Conservation (phyloP, 2,888 invertebrate genomes). For the Hyles lineata region DNA sequence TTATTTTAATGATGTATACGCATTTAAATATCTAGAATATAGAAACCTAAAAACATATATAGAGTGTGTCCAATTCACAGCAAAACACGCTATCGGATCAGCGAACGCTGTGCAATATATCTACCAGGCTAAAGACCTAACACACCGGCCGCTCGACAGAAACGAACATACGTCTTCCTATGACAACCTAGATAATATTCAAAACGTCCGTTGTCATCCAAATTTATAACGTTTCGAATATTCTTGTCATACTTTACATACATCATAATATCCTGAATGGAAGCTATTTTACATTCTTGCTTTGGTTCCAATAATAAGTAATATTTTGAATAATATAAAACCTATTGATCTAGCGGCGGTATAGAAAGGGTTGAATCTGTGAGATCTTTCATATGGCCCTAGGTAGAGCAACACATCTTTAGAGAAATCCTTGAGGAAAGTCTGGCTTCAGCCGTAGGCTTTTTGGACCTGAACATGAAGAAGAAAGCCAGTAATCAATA, state of each 20-base stretch:
- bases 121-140: slow-evolving; percentile 20
- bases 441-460: too few species aligned
- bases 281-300: neutral
- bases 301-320: neutral
- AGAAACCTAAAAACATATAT: neutral
- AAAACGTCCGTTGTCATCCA: slow-evolving; percentile 23
- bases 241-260: neutral
- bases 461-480: too few species aligned
- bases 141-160: neutral
- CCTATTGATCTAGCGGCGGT: too few species aligned
- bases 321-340: neutral
- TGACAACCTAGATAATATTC: slow-evolving; percentile 33
- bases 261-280: neutral
- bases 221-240: slow-evolving; percentile 25
- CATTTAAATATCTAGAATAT: neutral
- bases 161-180: slow-evolving; percentile 27
- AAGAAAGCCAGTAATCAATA: too few species aligned
- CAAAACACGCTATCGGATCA: slow-evolving; percentile 54
- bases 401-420: too few species aligned
- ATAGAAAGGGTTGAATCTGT: too few species aligned
- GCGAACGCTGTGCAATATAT: slow-evolving; percentile 12
- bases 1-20: neutral
- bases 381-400: too few species aligned
- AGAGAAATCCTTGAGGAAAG: too few species aligned
- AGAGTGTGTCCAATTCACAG: slow-evolving; percentile 46